These are phyloP conservation scores for Andrena marginata DNA, from an alignment of 2,888 invertebrate species.

Conservation along the genomic window DNA sequence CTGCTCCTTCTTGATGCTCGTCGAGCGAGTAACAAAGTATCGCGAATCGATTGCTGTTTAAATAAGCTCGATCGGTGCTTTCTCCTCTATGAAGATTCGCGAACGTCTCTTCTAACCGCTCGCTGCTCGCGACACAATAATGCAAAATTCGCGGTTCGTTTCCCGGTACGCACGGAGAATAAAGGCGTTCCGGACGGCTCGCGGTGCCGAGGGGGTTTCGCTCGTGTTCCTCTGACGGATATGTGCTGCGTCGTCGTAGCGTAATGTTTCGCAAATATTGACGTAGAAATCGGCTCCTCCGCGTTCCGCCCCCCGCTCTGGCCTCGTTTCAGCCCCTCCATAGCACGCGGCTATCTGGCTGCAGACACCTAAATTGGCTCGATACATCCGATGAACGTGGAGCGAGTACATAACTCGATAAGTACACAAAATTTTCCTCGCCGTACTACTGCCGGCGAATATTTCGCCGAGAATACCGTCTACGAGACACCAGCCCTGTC, in stretches of 20 bases:
- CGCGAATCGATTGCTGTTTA: too few species aligned
- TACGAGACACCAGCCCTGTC: conserved; percentile 31
- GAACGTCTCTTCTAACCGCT: conserved; percentile 32
- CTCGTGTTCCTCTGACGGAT: conserved; percentile 29
- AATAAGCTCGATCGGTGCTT: too few species aligned
- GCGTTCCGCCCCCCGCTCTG: conserved; percentile 37
- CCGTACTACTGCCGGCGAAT: conserved; percentile 64
- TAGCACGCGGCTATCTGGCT: conserved; percentile 66
- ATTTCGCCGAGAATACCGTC: conserved; percentile 58
- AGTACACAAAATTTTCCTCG: conserved; percentile 74
- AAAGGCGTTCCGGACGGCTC: background rate
- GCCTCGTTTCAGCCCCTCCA: conserved; percentile 48
- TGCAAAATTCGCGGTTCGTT: conserved; percentile 30
- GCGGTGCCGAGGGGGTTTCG: conserved; percentile 12
- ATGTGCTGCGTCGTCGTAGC: conserved; percentile 50
- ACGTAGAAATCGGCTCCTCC: conserved; percentile 71
- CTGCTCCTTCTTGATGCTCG: background rate
- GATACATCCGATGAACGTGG: conserved; percentile 73
- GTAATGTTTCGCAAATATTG: conserved; percentile 76
- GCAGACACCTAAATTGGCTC: conserved; percentile 73
- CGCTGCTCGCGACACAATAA: conserved; percentile 34
- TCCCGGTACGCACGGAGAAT: background rate
- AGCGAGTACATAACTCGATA: conserved; percentile 74
- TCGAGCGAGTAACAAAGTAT: too few species aligned
- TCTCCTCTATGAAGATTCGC: background rate